Evolutionary conservation across 2,888 invertebrate genomes (phyloP).

Genomic region (Folsomia candida): DNA sequence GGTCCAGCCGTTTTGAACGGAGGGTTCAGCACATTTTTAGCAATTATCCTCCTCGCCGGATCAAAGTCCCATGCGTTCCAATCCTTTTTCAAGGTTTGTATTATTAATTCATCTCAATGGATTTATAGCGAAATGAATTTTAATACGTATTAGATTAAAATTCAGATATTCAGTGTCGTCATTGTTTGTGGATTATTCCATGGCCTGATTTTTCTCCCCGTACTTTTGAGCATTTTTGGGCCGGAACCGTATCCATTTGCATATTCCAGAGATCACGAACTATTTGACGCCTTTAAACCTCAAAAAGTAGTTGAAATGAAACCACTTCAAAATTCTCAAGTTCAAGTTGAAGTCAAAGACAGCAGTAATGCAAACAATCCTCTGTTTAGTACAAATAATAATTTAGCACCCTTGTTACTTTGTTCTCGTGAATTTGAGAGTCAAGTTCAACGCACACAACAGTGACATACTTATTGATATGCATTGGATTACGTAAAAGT

Average conservation of each 20-base stretch:
- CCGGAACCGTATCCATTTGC: constrained; percentile 59
- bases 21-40: constrained; percentile 59
- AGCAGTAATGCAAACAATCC: background rate
- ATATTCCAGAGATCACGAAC: constrained; percentile 2
- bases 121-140: background rate
- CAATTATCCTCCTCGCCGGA: constrained; percentile 56
- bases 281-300: background rate
- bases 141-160: too few relatives aligned
- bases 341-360: background rate
- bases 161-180: constrained; percentile 71
- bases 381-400: background rate
- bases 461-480: too few relatives aligned
- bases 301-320: constrained; percentile 9
- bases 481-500: too few relatives aligned
- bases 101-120: background rate
- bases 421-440: too few relatives aligned
- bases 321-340: background rate
- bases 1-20: constrained; percentile 59
- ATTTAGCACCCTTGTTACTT: too few relatives aligned
- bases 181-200: constrained; percentile 76
- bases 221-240: constrained; percentile 70
- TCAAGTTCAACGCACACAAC: too few relatives aligned
- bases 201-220: constrained; percentile 71
- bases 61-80: constrained; percentile 58
- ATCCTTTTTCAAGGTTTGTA: constrained; percentile 58